These are phyloP conservation scores for Galemys pyrenaicus DNA, from an alignment of 2,113 vertebrate species.

Conservation along the genomic window DNA sequence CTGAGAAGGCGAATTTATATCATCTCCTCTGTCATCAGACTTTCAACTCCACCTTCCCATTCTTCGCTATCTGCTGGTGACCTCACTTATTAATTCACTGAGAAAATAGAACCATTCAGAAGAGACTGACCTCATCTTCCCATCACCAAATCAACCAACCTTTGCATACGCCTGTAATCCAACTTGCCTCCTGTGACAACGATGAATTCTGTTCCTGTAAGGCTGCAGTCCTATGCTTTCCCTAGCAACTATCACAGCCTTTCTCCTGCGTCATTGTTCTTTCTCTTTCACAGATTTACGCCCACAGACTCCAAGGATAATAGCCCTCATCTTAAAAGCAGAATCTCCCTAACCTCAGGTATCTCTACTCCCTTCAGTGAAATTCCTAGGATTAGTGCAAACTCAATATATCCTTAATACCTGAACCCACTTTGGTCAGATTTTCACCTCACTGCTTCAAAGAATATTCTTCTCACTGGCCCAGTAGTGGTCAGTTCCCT, in stretches of 20 bases:
- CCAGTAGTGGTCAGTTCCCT: not conserved
- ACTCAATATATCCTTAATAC: not conserved
- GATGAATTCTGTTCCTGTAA: not conserved
- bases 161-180: not conserved
- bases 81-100: conserved; percentile 60
- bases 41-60: conserved; percentile 65
- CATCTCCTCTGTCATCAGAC: conserved; percentile 69
- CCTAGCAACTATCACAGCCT: not conserved
- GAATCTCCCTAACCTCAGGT: not conserved
- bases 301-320: not conserved
- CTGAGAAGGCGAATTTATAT: conserved; percentile 61
- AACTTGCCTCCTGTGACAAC: not conserved
- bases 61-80: conserved; percentile 69
- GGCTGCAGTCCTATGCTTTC: not conserved
- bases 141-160: not conserved
- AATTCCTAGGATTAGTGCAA: not conserved
- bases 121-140: conserved; percentile 65
- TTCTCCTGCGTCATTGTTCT: not conserved
- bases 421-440: not conserved
- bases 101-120: conserved; percentile 61
- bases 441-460: not conserved
- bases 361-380: not conserved
- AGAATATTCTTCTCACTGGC: not conserved
- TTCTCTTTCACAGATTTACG: not conserved
- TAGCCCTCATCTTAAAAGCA: not conserved